These are phyloP conservation scores for Microcebus jonahi DNA, from an alignment of 2,113 vertebrate genomes.

Conservation along the genomic window DNA sequence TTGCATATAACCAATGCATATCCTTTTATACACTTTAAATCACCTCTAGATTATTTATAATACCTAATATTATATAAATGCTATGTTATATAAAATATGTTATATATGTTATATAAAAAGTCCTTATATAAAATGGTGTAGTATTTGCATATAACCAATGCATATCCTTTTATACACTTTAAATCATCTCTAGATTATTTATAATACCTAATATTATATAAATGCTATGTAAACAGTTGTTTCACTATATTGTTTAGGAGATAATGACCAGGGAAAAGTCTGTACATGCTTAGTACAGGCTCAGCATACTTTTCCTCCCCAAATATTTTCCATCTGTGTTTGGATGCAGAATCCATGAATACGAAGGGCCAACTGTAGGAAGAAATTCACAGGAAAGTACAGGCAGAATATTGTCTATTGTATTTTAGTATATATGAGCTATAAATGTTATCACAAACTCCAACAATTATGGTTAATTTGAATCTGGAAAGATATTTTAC, in stretches of 20 bases:
- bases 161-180: neutral
- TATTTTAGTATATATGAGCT: slow-evolving; percentile 18
- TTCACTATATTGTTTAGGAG: neutral
- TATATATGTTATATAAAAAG: no score
- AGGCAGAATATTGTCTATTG: neutral
- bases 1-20: neutral
- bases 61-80: neutral
- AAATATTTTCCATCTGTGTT: neutral
- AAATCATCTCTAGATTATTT: neutral
- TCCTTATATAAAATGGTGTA: neutral
- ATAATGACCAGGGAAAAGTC: neutral
- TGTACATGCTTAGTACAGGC: neutral
- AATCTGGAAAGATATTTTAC: slow-evolving; percentile 58
- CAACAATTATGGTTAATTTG: slow-evolving; percentile 50
- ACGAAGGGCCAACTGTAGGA: neutral
- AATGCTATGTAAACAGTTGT: neutral
- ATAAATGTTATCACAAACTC: slow-evolving; percentile 23
- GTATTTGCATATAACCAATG: neutral
- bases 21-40: neutral
- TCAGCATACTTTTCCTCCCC: neutral
- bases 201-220: neutral
- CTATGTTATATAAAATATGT: no score
- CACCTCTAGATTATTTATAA: neutral
- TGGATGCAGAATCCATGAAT: neutral
- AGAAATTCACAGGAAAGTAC: neutral